phyloP scores from a whole-genome alignment of 2,797 vertebrate species.

The Masticophis lateralis region DNA sequence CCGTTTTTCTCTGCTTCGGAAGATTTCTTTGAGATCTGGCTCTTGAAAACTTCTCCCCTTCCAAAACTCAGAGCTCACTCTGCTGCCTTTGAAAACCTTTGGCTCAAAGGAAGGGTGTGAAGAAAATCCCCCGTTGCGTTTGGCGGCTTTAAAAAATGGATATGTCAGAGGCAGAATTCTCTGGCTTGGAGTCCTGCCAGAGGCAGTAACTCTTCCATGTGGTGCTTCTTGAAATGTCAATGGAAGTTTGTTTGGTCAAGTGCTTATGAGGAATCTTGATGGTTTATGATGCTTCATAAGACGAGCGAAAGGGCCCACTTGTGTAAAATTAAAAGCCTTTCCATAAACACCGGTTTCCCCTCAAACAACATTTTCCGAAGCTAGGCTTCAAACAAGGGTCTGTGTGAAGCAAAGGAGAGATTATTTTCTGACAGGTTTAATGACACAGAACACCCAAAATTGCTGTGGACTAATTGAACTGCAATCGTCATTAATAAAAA shows the following conservation, averaged over 20 bases:
- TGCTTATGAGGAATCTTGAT: neutral
- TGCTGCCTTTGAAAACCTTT: neutral
- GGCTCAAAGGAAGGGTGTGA: neutral
- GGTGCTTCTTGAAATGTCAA: neutral
- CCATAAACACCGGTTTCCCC: constrained; percentile 40
- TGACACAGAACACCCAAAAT: constrained; percentile 29
- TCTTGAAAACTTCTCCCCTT: neutral
- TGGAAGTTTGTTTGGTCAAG: fast-evolving
- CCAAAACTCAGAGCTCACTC: neutral
- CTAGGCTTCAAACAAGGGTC: constrained; percentile 33
- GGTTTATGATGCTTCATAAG: neutral
- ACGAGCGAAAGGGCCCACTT: constrained; percentile 45
- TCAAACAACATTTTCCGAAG: constrained; percentile 9
- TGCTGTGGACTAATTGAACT: constrained; percentile 26
- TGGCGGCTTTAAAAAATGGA: neutral
- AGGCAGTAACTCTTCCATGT: fast-evolving
- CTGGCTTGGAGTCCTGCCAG: neutral
- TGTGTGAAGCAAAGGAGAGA: constrained; percentile 13
- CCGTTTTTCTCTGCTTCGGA: neutral
- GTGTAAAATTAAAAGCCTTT: constrained; percentile 44
- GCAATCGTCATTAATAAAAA: constrained; percentile 56
- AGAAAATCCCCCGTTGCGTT: neutral
- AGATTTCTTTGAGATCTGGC: neutral
- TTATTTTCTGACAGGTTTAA: constrained; percentile 54
- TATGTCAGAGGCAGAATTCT: neutral